Percentiles rank a stretch among this genome's conserved stretches.
These are phyloP conservation scores for Pogona vitticeps DNA, from an alignment of 2,113 vertebrate genomes.

Conservation along the genomic window DNA sequence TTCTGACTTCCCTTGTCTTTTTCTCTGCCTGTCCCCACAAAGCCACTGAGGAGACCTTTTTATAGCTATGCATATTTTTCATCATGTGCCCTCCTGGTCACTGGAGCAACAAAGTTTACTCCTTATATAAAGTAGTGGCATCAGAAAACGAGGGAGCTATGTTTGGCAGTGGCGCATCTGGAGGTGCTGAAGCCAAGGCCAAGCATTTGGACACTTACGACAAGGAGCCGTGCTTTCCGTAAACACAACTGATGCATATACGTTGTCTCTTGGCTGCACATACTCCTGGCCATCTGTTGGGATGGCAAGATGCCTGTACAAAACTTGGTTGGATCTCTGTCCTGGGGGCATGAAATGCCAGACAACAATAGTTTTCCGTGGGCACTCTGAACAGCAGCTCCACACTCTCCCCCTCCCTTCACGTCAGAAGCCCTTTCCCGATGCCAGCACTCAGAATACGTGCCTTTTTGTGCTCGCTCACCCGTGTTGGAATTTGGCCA, in stretches of 20 bases:
- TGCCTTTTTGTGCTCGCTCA: constrained; percentile 64
- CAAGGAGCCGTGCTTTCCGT: constrained; percentile 65
- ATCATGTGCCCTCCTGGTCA: too few relatives aligned
- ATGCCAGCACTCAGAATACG: constrained; percentile 62
- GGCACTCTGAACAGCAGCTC: constrained; percentile 69
- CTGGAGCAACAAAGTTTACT: too few relatives aligned
- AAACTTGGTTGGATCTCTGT: constrained; percentile 77
- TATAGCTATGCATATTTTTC: too few relatives aligned
- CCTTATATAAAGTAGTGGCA: background rate
- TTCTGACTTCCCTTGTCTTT: background rate
- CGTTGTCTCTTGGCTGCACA: constrained; percentile 75
- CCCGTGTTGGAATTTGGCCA: constrained; percentile 69
- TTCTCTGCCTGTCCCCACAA: background rate
- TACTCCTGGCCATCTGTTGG: constrained; percentile 77
- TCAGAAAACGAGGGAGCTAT: background rate
- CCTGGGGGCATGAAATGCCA: constrained; percentile 76
- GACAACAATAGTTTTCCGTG: constrained; percentile 68
- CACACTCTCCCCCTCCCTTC: constrained; percentile 65
- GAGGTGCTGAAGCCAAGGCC: constrained; percentile 70
- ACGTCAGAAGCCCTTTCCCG: constrained; percentile 59
- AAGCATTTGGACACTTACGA: constrained; percentile 67
- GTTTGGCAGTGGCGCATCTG: constrained; percentile 55
- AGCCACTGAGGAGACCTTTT: background rate
- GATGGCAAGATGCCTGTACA: constrained; percentile 77
- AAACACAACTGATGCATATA: constrained; percentile 75